Evolutionary conservation across 2,113 vertebrate genomes (phyloP).

Genomic region (Paedocypris sp.): DNA sequence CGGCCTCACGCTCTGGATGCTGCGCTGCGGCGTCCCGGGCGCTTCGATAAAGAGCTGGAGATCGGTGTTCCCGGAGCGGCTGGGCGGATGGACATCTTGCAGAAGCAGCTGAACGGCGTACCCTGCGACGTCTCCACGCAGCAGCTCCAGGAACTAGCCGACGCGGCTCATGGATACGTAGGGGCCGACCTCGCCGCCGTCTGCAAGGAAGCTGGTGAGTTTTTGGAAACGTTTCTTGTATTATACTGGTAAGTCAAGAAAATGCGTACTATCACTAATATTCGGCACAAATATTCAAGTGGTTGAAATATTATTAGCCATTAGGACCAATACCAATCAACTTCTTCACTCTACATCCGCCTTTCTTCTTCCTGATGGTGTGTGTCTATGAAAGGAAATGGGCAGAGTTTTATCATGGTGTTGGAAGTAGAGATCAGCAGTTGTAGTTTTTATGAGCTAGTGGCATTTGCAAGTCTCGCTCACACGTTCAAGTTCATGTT

Average conservation of each 20-base stretch:
- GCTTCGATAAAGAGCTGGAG: slow-evolving; percentile 94
- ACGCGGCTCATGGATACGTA: slow-evolving; percentile 79
- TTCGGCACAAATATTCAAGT: too few relatives aligned
- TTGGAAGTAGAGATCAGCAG: too few relatives aligned
- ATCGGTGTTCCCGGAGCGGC: slow-evolving; percentile 76
- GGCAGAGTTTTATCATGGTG: too few relatives aligned
- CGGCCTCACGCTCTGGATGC: slow-evolving; percentile 82
- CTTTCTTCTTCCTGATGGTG: too few relatives aligned
- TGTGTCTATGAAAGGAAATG: too few relatives aligned
- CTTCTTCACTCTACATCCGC: too few relatives aligned
- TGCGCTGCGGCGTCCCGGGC: slow-evolving; percentile 80
- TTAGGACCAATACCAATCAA: too few relatives aligned
- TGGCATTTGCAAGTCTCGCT: too few relatives aligned
- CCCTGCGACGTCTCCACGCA: slow-evolving; percentile 57
- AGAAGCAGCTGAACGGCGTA: slow-evolving; percentile 65
- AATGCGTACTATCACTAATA: too few relatives aligned
- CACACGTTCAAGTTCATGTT: too few relatives aligned
- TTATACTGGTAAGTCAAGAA: neutral
- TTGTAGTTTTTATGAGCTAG: too few relatives aligned
- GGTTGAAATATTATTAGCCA: too few relatives aligned
- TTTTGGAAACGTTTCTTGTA: neutral
- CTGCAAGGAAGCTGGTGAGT: slow-evolving; percentile 89
- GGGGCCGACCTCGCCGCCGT: slow-evolving; percentile 85
- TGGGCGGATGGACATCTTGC: slow-evolving; percentile 78
- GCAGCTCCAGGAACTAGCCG: slow-evolving; percentile 69